Conservation (phyloP, 2,113 vertebrate genomes). For the Colius striatus region DNA sequence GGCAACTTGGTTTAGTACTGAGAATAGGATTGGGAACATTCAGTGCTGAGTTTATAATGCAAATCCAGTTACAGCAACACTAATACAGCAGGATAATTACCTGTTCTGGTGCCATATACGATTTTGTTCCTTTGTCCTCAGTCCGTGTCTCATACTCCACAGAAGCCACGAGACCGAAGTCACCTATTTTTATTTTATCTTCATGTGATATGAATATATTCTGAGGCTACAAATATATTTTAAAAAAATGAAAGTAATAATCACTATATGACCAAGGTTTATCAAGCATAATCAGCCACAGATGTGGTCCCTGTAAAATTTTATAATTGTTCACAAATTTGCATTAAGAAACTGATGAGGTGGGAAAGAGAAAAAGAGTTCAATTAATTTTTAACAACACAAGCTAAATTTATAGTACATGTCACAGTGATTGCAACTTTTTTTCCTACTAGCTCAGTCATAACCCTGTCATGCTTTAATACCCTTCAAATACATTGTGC, state of each 20-base stretch:
- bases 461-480: not conserved
- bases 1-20: not conserved
- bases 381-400: not conserved
- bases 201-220: conserved; percentile 86
- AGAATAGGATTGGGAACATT: not conserved
- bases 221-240: conserved; percentile 74
- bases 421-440: not conserved
- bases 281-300: not conserved
- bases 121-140: conserved; percentile 22
- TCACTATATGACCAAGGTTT: not conserved
- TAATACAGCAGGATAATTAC: conserved; percentile 28
- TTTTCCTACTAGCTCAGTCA: not conserved
- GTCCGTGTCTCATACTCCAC: conserved; percentile 65
- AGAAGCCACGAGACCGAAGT: conserved; percentile 87
- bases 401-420: not conserved
- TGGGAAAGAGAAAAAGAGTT: not conserved
- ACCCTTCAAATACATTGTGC: not conserved
- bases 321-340: not conserved
- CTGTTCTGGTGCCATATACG: conserved; percentile 81
- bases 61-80: not conserved
- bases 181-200: conserved; percentile 85
- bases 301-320: not conserved
- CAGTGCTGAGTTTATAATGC: not conserved
- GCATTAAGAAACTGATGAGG: not conserved
- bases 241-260: not conserved